Evolutionary conservation across 2,797 vertebrate species (phyloP), one percentile per base, ranked within the genome.

Genomic region (Parauchenoglanis ngamensis): DNA sequence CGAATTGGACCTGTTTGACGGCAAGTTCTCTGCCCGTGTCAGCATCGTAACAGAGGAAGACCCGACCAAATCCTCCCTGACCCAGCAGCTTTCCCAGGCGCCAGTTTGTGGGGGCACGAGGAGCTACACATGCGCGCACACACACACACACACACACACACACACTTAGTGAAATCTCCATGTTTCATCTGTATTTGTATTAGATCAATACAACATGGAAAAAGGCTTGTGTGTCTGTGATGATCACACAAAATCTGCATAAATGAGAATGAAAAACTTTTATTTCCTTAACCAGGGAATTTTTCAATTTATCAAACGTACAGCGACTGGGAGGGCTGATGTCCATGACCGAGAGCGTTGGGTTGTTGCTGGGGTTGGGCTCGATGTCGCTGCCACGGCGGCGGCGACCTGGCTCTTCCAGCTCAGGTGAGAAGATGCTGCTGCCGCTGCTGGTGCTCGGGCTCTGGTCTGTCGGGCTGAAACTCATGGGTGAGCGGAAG

Each of bases 1-100:
- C 98, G 93, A 99, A 99, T 90, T 99, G 98, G 91, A 99, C 98
- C 95, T 99, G 98, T 91, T 99, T 99, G 77, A 99, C 98, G 1
- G 98, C 98, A 90, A 99, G 92, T 89, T 99, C 98, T 91, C 98
- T 95, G 87, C 97, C 98, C 0, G 98, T 99, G 87, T 99, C 98
- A 0, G 97, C 98, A 35, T 99, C 98, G 0, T 99, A 99, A 90
- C 98, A 99, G 83, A 99, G 96, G 90, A 97, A 99, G 0, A 99
- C 98, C 82, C 97, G 95, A 15, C 98, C 98, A 73, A 99, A 99
- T 0, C 98, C 98, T 23, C 98, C 98, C 91, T 99, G 98, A 1
- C 98, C 98, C 92, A 99, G 95, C 2, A 98, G 96, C 91, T 99
- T 99, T 40, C 98, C 98, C 85, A 98, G 94, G 87, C 98, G 96